Evolutionary conservation across 2,888 invertebrate species (phyloP), one percentile per base, ranked within the genome.

Genomic region (Phragmatobia fuliginosa): DNA sequence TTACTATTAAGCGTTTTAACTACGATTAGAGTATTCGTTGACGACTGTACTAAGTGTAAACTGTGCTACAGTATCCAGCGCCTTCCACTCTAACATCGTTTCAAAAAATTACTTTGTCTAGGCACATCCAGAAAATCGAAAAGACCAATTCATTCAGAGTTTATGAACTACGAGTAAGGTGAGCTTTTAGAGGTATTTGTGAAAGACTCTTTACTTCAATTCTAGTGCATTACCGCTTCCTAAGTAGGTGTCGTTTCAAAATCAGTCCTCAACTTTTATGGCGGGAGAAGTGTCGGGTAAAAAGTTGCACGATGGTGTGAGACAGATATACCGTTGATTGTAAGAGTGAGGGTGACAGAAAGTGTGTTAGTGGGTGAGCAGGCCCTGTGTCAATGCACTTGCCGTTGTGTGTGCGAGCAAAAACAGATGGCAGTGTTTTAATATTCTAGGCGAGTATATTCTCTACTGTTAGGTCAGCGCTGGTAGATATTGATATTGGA

Each of bases 291-390:
- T 90, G 87, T 87, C 85, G 79, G 76, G 84, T 86, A 90, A 91
- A 91, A 91, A 90, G 83, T 82, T 82, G 86, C 79, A 79, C 72
- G 87, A 52, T 72, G 11, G 84, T 91, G 61, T 62, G 85, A 81
- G 90, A 92, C 62, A 72, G 77, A 70, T 52, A 33, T 76, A 86
- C 75, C 74, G 63, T 59, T 33, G 10, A 45, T 14, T 18, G 71
- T 71, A 78, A 62, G 88, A 86, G 85, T 63, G 90, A 90, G 81
- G 85, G 85, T 84, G 88, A 86, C 36, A 73, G 68, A 83, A 92
- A 88, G 85, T 92, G 86, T 94, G 94, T 94, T 88, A 94, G 91
- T 94, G 88, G 93, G 93, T 91, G 88, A 90, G 81, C 82, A 76
- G 82, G 87, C 83, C 86, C 84, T 85, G 86, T 86, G 93, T 92